Base-by-base conservation (phyloP, 2,113 vertebrate genomes). In the Sitta europaea region DNA sequence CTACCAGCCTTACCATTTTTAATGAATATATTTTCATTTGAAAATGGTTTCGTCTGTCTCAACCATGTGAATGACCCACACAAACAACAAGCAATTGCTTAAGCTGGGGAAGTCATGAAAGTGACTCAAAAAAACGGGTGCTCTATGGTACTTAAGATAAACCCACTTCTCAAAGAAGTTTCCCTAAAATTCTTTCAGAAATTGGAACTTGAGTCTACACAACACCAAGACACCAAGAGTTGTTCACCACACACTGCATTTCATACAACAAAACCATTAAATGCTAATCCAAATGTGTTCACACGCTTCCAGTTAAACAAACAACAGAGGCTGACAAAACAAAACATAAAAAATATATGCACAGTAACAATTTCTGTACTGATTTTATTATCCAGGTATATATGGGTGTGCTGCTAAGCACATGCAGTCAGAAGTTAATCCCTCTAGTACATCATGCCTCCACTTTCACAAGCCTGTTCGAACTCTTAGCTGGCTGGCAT, bases 391-490 rank as follows among this genome's bases (percentile, higher is more conserved):
- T 8, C 3, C 11, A 29, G 48, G 18, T 35, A 63, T 6, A 63
- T 6, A 74, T 5, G 36, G 43, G 18, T 17, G n/a, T 0, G 0
- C 31, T 51, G 10, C 10, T 28, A 47, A 77, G 27, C 14, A 24
- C 2, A 16, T 21, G 14, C 17, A 50, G 14, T 5, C 1, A 0
- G 20, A 68, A 1, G 0, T 54, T 18, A 33, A 43, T 7, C 4
- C 14, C n/a, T 45, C 24, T 74, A 38, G 35, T 12, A 43, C 48
- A 31, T 23, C 19, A 42, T 2, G 21, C 35, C 68, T 63, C 25
- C 1, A 2, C 25, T 27, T 45, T 50, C 50, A 61, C 20, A 68
- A 73, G 24, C 2, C 0, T 47, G 7, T 21, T 45, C n/a, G 36
- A 74, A 88, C 38, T 58, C 35, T 8, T 4, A 16, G 29, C 28